phyloP scores from a whole-genome alignment of 2,888 invertebrate genomes.

The Lasioglossum pauxillum region DNA sequence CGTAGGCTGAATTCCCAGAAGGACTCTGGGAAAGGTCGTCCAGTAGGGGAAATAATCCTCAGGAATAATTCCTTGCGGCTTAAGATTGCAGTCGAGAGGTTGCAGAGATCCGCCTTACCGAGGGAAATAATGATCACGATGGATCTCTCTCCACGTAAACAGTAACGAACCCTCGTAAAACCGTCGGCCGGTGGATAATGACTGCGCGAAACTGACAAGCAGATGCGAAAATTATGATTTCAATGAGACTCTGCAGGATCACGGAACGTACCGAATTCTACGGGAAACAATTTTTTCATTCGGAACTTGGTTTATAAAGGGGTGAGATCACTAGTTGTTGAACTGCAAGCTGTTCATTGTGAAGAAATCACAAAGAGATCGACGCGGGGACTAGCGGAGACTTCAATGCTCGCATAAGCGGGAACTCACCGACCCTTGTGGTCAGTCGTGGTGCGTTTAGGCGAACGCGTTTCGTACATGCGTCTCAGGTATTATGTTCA shows the following conservation, averaged over 20 bases:
- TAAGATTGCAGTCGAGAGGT: constrained; percentile 5
- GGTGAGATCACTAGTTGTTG: not conserved
- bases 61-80: constrained; percentile 42
- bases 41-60: constrained; percentile 29
- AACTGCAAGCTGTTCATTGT: not conserved
- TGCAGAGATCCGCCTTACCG: not conserved
- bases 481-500: not conserved
- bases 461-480: not conserved
- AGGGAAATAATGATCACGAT: constrained; percentile 12
- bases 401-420: not conserved
- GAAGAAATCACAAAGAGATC: not conserved
- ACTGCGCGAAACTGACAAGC: not conserved
- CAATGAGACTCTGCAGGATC: not conserved
- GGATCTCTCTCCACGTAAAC: not conserved
- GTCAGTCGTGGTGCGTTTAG: not conserved
- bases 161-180: constrained; percentile 29
- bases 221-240: constrained; percentile 3
- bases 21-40: constrained; percentile 18
- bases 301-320: not conserved
- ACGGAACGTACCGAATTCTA: not conserved
- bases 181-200: constrained; percentile 33
- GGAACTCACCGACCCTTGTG: not conserved
- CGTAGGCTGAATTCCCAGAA: constrained; percentile 32
- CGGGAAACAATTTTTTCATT: not conserved
- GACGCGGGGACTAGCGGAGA: not conserved